These are phyloP conservation scores for Pavo muticus DNA, from an alignment of 2,113 vertebrate genomes.

Conservation along the genomic window DNA sequence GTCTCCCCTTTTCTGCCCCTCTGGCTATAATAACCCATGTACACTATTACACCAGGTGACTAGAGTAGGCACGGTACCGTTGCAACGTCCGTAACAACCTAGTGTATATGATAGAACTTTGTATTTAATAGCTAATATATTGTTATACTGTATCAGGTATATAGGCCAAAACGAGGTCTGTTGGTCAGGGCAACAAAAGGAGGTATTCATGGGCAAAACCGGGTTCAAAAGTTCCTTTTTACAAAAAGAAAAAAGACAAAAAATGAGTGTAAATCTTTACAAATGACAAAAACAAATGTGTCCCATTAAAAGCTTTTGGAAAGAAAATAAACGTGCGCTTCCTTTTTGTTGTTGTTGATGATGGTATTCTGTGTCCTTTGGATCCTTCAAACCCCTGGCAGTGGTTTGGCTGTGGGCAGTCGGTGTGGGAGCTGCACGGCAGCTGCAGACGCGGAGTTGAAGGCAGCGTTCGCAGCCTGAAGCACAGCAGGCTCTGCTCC, in stretches of 20 bases:
- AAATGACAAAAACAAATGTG: conserved; percentile 70
- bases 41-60: conserved; percentile 68
- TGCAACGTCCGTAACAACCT: conserved; percentile 72
- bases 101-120: conserved; percentile 75
- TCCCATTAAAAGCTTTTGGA: conserved; percentile 75
- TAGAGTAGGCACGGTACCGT: conserved; percentile 72
- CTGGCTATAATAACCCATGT: conserved; percentile 65
- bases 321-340: conserved; percentile 44
- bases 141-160: conserved; percentile 72
- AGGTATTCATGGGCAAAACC: conserved; percentile 55
- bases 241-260: background rate
- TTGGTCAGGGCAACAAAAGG: conserved; percentile 64
- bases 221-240: conserved; percentile 62
- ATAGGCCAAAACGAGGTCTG: conserved; percentile 57
- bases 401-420: background rate
- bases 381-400: background rate
- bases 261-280: conserved; percentile 69
- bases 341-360: background rate
- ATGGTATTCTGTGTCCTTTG: background rate
- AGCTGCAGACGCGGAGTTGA: accelerated
- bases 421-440: background rate
- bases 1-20: conserved; percentile 62
- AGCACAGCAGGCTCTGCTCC: background rate
- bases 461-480: background rate
- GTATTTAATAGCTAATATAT: conserved; percentile 77